Evolutionary conservation across 92 coral and sea anemone species (phyloP), one percentile per base, ranked within the genome.

Genomic region (Siderastrea siderea): DNA sequence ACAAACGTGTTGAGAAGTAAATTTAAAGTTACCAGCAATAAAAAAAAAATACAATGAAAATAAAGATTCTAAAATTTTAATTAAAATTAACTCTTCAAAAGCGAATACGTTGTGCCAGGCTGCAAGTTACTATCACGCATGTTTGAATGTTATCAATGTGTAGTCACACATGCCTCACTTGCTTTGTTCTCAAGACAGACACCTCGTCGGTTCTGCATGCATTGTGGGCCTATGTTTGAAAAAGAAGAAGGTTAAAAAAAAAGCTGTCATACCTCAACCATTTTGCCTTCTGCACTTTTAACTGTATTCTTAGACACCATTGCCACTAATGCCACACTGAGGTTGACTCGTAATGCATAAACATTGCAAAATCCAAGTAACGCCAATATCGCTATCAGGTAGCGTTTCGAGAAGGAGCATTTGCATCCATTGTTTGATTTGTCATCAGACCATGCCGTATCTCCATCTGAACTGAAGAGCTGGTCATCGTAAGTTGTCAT

Each of bases 291-390:
- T 54, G 68, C 68, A 81, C 66, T 71, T 74, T 81, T 53, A 54
- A 84, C 84, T 50, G 96, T 93, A 58, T 83, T 91, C 48, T 95
- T 93, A 10, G 96, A 74, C 68, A 97, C 99, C 99, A 97, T 97
- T 26, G 98, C 99, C 52, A 97, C 99, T 85, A 97, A 71, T 55
- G 99, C 99, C 64, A 97, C 97, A 77, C 99, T 97, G 43, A 97
- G 91, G 87, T 97, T 97, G 69, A 97, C 99, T 63, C 99, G 87
- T 70, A 95, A 72, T 5, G 98, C 98, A 81, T 95, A 97, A 47
- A 93, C 98, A 92, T 97, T 97, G n/a, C 91, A 92, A 86, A 95
- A 97, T 58, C 99, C 99, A 90, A 97, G 91, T 82, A 97, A 61
- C 44, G 97, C 97, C 73, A 97, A 81, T 48, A 97, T 11, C 5